A percentile compares a stretch with the other conserved stretches of the same genome.
phyloP scores from a whole-genome alignment of 2,888 invertebrate species.

The Subacronicta megacephala region DNA sequence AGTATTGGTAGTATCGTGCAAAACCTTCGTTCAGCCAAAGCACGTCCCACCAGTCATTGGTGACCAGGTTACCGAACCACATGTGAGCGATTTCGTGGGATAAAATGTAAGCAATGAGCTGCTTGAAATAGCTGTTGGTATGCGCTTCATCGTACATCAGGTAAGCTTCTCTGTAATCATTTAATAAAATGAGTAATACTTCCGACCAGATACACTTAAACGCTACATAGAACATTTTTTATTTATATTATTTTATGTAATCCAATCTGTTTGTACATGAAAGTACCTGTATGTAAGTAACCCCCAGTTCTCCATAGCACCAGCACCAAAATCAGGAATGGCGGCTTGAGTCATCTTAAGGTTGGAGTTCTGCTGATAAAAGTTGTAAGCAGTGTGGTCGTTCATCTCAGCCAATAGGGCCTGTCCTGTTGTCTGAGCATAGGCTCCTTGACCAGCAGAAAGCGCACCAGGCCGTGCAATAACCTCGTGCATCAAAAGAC shows the following conservation, averaged over 20 bases:
- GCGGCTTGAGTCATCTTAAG: slow-evolving; percentile 92
- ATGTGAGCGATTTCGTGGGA: slow-evolving; percentile 93
- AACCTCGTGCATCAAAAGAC: slow-evolving; percentile 72
- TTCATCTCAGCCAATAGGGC: slow-evolving; percentile 85
- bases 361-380: slow-evolving; percentile 80
- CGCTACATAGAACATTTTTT: too few species aligned
- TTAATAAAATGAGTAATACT: not conserved
- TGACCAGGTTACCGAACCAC: slow-evolving; percentile 93
- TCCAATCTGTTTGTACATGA: not conserved
- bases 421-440: slow-evolving; percentile 80
- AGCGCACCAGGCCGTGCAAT: slow-evolving; percentile 84
- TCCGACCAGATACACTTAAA: too few species aligned
- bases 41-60: slow-evolving; percentile 91
- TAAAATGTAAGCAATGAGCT: slow-evolving; percentile 89
- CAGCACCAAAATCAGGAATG: slow-evolving; percentile 93
- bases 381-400: slow-evolving; percentile 87
- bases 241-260: too few species aligned
- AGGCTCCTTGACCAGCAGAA: slow-evolving; percentile 71
- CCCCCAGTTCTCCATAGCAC: slow-evolving; percentile 97
- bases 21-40: slow-evolving; percentile 92
- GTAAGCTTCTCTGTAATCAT: slow-evolving; percentile 78
- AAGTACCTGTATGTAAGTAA: slow-evolving; percentile 90
- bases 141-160: slow-evolving; percentile 79
- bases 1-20: slow-evolving; percentile 93
- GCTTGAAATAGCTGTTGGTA: slow-evolving; percentile 81